Evolutionary conservation across 1,140 invertebrate genomes (phyloP).

Genomic region (Antheraea pernyi): DNA sequence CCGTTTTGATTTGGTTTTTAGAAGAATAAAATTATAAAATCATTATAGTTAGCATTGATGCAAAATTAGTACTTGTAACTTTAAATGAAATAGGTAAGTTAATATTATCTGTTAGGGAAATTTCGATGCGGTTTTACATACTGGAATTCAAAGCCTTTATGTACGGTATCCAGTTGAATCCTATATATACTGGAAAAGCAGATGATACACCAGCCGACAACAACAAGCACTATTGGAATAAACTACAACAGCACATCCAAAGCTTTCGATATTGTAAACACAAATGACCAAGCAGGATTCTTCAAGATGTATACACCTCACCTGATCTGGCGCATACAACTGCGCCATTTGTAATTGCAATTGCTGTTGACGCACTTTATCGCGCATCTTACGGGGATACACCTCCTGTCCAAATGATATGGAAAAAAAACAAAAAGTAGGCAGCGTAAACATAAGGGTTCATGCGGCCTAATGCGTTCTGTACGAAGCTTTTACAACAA

Average conservation of each 20-base stretch:
- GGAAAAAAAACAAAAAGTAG: conserved; percentile 77
- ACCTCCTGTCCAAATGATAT: conserved; percentile 82
- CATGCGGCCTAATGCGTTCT: conserved; percentile 65
- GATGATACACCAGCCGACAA: conserved; percentile 35
- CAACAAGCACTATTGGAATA: conserved; percentile 54
- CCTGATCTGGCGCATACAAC: conserved; percentile 78
- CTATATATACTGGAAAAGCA: conserved; percentile 3
- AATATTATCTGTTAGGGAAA: conserved; percentile 7
- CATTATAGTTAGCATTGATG: conserved; percentile 8
- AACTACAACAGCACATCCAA: conserved; percentile 76
- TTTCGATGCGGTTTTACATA: conserved; percentile 1
- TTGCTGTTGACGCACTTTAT: conserved; percentile 82
- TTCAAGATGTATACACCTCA: conserved; percentile 64
- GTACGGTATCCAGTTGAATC: not conserved
- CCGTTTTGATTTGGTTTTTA: not conserved
- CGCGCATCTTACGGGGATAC: conserved; percentile 86
- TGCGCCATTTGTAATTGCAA: conserved; percentile 78
- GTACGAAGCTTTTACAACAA: conserved; percentile 54
- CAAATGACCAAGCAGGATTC: conserved; percentile 65
- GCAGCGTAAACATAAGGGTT: conserved; percentile 74
- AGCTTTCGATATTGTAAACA: conserved; percentile 55
- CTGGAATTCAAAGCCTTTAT: not conserved
- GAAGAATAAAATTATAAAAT: not conserved
- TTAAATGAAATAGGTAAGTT: conserved; percentile 7
- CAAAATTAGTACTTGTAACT: conserved; percentile 12